These are phyloP conservation scores for Amyelois transitella DNA, from an alignment of 1,140 invertebrate genomes.

Conservation along the genomic window DNA sequence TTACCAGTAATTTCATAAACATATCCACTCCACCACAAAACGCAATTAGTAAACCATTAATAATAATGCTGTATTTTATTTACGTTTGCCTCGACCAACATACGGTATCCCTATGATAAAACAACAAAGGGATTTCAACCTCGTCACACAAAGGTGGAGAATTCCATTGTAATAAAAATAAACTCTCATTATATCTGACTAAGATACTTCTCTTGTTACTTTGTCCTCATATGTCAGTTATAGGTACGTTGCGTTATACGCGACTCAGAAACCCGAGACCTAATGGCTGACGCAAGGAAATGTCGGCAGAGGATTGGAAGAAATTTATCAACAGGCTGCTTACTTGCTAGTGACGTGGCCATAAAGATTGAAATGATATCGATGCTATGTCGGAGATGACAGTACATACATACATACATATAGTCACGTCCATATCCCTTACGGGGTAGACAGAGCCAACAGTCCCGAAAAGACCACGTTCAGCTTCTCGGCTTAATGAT, in stretches of 20 bases:
- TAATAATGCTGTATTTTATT: too few species aligned
- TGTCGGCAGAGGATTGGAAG: neutral
- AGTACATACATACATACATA: too few species aligned
- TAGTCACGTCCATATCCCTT: too few species aligned
- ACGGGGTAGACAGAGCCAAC: too few species aligned
- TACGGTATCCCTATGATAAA: too few species aligned
- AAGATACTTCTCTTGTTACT: neutral
- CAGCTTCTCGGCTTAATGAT: too few species aligned
- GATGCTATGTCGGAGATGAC: neutral
- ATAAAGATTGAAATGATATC: neutral
- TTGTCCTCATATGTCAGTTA: neutral
- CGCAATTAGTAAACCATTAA: too few species aligned
- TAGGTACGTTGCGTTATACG: neutral
- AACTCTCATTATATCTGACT: neutral
- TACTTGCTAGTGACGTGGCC: neutral
- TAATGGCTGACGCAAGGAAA: neutral
- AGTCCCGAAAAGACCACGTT: too few species aligned
- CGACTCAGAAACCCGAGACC: neutral
- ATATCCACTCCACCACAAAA: too few species aligned
- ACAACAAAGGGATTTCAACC: too few species aligned
- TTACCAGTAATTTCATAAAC: too few species aligned
- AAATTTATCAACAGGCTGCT: slow-evolving; percentile 3
- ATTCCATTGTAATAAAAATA: neutral
- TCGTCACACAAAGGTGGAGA: neutral
- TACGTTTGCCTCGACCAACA: too few species aligned